A percentile compares a stretch with the other conserved stretches of the same genome.
Conservation (phyloP, 2,113 vertebrate species). For the Scatophagus argus region DNA sequence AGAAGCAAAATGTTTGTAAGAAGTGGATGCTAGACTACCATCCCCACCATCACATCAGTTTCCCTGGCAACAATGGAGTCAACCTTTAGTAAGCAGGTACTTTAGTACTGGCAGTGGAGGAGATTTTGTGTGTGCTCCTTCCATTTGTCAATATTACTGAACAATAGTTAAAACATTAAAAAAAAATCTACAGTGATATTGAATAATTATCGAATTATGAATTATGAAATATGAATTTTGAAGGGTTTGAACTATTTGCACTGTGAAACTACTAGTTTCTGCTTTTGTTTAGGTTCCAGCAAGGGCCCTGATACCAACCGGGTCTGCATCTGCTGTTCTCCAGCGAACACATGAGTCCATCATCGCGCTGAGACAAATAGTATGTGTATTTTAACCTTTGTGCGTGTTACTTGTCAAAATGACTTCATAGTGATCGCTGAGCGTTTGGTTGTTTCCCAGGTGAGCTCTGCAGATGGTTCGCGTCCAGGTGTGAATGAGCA, state of each 20-base stretch:
- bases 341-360: conserved; percentile 45
- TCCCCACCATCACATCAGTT: not conserved
- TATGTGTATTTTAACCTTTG: not conserved
- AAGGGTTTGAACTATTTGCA: too few species aligned
- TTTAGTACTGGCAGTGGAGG: not conserved
- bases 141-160: too few species aligned
- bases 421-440: not conserved
- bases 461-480: conserved; percentile 67
- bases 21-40: not conserved
- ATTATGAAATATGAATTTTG: too few species aligned
- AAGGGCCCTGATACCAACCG: not conserved
- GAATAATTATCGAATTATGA: too few species aligned
- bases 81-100: not conserved
- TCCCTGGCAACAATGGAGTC: conserved; percentile 11
- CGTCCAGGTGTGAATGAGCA: conserved; percentile 74
- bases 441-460: conserved; percentile 66
- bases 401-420: not conserved
- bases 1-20: not conserved
- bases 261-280: not conserved
- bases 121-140: not conserved
- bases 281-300: conserved; percentile 47
- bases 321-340: conserved; percentile 44
- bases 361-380: conserved; percentile 41
- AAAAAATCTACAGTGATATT: not conserved
- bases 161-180: not conserved